Evolutionary conservation across 2,888 invertebrate genomes (phyloP).

Genomic region (Heteromyza rotundicornis): DNA sequence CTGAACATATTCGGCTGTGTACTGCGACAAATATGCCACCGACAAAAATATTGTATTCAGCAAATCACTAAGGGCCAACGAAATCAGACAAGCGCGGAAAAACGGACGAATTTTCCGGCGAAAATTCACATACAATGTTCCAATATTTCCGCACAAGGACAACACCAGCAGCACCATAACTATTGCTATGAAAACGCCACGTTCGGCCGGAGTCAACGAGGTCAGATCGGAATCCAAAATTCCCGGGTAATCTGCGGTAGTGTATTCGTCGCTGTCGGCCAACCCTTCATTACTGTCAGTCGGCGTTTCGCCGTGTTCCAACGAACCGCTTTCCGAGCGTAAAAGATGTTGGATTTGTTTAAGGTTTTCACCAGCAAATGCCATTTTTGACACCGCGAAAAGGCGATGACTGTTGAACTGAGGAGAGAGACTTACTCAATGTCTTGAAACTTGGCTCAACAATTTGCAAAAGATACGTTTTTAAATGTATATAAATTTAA

Average conservation of each 20-base stretch:
- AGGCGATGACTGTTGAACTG: too few species aligned
- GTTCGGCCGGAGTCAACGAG: constrained; percentile 32
- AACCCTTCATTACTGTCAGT: neutral
- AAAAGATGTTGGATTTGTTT: neutral
- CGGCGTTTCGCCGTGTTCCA: too few species aligned
- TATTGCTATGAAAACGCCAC: constrained; percentile 33
- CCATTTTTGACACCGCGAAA: constrained; percentile 3
- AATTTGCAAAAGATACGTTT: too few species aligned
- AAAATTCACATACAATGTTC: constrained; percentile 46
- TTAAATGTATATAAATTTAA: too few species aligned
- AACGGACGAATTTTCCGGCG: constrained; percentile 64
- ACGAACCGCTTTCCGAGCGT: neutral
- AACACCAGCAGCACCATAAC: constrained; percentile 37
- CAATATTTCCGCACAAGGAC: constrained; percentile 46
- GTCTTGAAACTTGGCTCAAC: too few species aligned
- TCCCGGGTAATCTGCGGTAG: constrained; percentile 30
- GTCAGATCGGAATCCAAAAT: constrained; percentile 38
- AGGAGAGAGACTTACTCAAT: too few species aligned
- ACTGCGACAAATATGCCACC: constrained; percentile 48
- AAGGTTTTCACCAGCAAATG: constrained; percentile 4
- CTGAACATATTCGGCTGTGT: constrained; percentile 45
- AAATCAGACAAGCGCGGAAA: constrained; percentile 65
- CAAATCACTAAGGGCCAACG: constrained; percentile 65
- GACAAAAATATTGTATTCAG: constrained; percentile 50
- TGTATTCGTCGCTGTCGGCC: constrained; percentile 17